Base-by-base conservation (phyloP, 2,888 invertebrate genomes). In the Malthinus flaveolus region DNA sequence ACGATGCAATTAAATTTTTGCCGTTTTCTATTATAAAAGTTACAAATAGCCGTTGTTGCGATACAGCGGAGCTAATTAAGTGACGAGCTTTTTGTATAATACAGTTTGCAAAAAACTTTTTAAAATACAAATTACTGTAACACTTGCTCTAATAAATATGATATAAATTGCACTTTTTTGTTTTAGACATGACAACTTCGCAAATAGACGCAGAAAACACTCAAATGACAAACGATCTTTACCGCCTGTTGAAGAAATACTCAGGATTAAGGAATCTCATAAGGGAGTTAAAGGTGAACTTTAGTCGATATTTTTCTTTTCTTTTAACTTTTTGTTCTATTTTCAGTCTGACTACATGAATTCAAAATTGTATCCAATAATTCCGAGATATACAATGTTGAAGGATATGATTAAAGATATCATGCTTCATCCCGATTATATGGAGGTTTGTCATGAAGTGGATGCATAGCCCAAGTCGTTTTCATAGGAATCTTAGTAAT, bases 351-450 rank as follows among this genome's bases (percentile, higher is more conserved):
- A 95, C 73, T 97, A 96, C 81, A 89, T 89, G 72, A 91, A 90
- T 77, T 91, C 94, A 54, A 96, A 96, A 81, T 85, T 93, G 73
- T 95, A 95, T 79, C 96, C 96, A 64, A 93, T 96, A 80, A 89
- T 96, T 74, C 92, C 95, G 31, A 88, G 97, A 49, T 97, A 97
- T 84, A 91, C 93, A 61, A 92, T 96, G 86, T 86, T 97, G 68
- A 97, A 97, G 80, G 94, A 95, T 78, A 95, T 97, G 95, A 95
- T 97, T 74, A 96, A 96, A 82, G 92, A 92, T 74, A 93, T 95
- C 71, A 91, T 95, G 88, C 89, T 94, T 73, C 91, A 95, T 80
- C 95, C 95, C n/a, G 93, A 94, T 80, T 96, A 95, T 83, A 94
- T 95, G 91, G 95, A 95, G 81, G 94, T 95, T 63, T 94, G 94